Percentiles rank a stretch among this genome's conserved stretches.
phyloP scores from a whole-genome alignment of 2,113 vertebrate species.

The Toxostoma redivivum region DNA sequence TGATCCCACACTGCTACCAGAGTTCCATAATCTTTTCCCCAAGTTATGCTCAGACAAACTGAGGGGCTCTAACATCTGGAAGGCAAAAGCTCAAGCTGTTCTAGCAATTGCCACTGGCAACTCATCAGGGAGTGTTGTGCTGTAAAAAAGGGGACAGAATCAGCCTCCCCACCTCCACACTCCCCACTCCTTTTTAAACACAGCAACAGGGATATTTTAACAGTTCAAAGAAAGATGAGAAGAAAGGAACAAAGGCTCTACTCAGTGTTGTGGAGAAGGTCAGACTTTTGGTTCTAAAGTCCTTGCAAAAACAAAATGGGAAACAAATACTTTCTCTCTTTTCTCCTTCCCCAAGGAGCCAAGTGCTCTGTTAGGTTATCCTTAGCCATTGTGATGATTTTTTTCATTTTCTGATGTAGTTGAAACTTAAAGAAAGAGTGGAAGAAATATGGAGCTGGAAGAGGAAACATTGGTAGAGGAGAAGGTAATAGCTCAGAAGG shows the following conservation, averaged over 20 bases:
- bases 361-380: background rate
- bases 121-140: background rate
- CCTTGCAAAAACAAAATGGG: background rate
- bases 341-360: background rate
- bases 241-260: background rate
- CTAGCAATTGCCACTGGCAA: background rate
- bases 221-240: background rate
- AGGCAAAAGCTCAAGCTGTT: background rate
- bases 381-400: background rate
- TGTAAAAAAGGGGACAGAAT: background rate
- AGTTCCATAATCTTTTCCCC: too few species aligned
- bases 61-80: background rate
- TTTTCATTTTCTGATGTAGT: background rate
- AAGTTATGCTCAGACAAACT: background rate
- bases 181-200: background rate
- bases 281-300: background rate
- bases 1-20: background rate
- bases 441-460: constrained; percentile 25
- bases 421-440: background rate
- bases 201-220: background rate
- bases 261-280: background rate
- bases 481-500: background rate
- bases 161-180: background rate
- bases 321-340: background rate
- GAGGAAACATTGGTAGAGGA: background rate